phyloP scores from a whole-genome alignment of 2,797 vertebrate genomes.

The Otus scops region DNA sequence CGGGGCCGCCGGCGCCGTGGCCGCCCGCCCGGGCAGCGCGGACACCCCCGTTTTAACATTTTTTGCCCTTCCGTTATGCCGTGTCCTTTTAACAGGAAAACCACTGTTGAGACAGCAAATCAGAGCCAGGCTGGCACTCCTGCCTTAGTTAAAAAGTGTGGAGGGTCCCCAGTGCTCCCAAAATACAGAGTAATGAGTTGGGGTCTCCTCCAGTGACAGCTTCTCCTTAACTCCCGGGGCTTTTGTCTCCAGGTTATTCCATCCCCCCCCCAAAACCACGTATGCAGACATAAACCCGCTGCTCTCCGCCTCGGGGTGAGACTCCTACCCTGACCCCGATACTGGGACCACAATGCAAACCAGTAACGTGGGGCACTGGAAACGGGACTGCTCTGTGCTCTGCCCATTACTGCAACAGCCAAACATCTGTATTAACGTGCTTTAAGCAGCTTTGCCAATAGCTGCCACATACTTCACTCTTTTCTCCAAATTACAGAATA shows the following conservation, averaged over 20 bases:
- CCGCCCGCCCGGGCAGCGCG: no score
- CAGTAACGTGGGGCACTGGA: accelerated
- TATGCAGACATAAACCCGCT: accelerated
- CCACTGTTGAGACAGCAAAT: accelerated
- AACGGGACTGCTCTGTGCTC: accelerated
- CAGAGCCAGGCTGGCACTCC: background rate
- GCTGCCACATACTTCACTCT: accelerated
- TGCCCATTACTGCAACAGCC: accelerated
- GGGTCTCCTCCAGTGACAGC: background rate
- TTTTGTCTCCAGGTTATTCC: no score
- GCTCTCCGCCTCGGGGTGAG: no score
- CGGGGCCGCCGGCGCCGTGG: accelerated
- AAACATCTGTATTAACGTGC: accelerated
- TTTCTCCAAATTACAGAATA: accelerated
- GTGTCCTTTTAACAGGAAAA: accelerated
- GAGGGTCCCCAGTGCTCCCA: accelerated
- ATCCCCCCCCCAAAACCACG: accelerated
- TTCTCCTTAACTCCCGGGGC: accelerated
- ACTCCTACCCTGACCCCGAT: background rate
- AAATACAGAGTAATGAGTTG: accelerated
- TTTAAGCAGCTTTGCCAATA: background rate
- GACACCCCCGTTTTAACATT: accelerated
- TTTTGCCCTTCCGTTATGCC: accelerated
- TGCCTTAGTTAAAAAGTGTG: accelerated
- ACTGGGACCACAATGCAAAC: accelerated